phyloP scores from a whole-genome alignment of 1,140 invertebrate species.

The Maconellicoccus hirsutus region DNA sequence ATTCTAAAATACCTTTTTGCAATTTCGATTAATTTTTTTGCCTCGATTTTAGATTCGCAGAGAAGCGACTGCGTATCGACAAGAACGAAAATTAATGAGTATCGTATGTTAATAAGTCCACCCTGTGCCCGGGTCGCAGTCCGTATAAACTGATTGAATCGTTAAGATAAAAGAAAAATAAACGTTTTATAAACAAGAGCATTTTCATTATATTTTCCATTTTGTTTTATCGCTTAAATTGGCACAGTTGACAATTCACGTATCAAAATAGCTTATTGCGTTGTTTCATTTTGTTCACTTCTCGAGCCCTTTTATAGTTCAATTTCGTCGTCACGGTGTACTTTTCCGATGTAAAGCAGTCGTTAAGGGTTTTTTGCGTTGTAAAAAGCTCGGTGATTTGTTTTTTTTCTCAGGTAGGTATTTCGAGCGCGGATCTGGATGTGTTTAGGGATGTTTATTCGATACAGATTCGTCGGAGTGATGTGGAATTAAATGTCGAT shows the following conservation, averaged over 20 bases:
- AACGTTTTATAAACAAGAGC: constrained; percentile 3
- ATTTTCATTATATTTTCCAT: constrained; percentile 6
- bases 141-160: not conserved
- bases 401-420: too few species aligned
- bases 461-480: too few species aligned
- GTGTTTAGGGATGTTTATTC: too few species aligned
- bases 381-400: too few species aligned
- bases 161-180: not conserved
- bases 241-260: constrained; percentile 2
- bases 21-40: too few species aligned
- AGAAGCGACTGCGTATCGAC: too few species aligned
- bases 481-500: too few species aligned
- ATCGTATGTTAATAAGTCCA: not conserved
- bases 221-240: not conserved
- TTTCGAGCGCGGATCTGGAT: too few species aligned
- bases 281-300: not conserved
- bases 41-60: too few species aligned
- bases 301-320: not conserved
- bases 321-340: not conserved
- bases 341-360: too few species aligned
- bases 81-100: constrained; percentile 5
- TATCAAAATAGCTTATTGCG: constrained; percentile 1
- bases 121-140: not conserved
- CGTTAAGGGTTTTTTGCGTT: too few species aligned
- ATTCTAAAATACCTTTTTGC: too few species aligned